phyloP scores from a whole-genome alignment of 2,797 vertebrate genomes.

The Enteromius afrohamiltoni region DNA sequence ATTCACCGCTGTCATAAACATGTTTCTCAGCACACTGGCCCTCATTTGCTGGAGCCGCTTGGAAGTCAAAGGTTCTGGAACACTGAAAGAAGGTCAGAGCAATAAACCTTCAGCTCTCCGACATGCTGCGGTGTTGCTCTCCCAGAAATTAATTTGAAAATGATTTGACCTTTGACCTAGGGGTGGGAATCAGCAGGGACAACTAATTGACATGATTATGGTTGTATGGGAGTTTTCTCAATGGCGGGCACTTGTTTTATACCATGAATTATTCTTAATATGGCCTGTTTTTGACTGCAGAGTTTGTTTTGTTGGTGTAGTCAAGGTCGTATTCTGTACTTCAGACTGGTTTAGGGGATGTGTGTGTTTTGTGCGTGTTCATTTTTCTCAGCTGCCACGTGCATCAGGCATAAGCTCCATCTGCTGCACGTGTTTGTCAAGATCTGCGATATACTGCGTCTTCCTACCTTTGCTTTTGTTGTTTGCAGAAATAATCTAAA shows the following conservation, averaged over 20 bases:
- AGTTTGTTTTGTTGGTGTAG: not conserved
- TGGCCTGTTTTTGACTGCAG: not conserved
- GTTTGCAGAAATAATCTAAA: not conserved
- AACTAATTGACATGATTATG: not conserved
- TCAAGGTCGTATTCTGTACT: not conserved
- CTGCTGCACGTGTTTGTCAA: not conserved
- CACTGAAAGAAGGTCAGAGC: conserved; percentile 24
- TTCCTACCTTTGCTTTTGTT: not conserved
- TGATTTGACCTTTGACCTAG: conserved; percentile 4
- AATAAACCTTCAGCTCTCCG: conserved; percentile 25
- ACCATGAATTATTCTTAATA: not conserved
- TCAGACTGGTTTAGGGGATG: not conserved
- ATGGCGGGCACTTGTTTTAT: not conserved
- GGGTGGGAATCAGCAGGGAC: not conserved
- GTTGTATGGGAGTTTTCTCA: not conserved
- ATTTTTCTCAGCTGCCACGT: not conserved
- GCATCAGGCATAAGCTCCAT: not conserved
- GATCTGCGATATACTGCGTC: not conserved
- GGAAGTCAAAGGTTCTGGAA: conserved; percentile 41
- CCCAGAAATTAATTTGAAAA: conserved; percentile 15
- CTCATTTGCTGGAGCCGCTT: conserved; percentile 22
- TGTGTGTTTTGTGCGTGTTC: not conserved
- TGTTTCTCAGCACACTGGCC: conserved; percentile 18
- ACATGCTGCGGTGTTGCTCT: conserved; percentile 1
- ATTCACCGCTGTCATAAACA: not conserved